Evolutionary conservation across 2,888 invertebrate genomes (phyloP).

Genomic region (Mechanitis mazaeus): DNA sequence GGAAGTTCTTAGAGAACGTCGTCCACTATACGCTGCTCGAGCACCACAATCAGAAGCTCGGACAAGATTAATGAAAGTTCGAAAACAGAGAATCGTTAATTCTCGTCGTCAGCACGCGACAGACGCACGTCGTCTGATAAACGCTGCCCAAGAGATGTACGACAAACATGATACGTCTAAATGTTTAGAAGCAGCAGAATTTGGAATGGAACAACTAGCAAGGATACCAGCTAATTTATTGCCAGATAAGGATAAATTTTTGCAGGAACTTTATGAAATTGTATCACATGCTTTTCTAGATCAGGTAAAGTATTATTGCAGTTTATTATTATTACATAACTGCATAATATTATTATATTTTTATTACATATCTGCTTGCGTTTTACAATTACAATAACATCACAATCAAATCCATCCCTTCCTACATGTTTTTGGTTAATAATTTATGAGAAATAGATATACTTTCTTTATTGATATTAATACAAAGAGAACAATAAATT

Average conservation of each 20-base stretch:
- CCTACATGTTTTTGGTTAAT: no score
- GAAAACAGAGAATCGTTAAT: constrained; percentile 50
- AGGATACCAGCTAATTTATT: constrained; percentile 51
- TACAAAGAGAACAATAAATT: no score
- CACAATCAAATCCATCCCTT: no score
- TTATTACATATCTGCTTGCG: no score
- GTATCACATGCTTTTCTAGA: constrained; percentile 60
- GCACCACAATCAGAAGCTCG: constrained; percentile 52
- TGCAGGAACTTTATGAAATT: constrained; percentile 55
- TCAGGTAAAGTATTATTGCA: constrained; percentile 43
- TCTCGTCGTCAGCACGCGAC: constrained; percentile 53
- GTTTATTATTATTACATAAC: no score
- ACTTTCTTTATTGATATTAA: no score
- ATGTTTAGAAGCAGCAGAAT: constrained; percentile 61
- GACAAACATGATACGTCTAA: constrained; percentile 53
- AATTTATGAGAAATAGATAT: no score
- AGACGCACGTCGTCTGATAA: constrained; percentile 56
- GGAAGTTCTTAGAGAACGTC: constrained; percentile 59
- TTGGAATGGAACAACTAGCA: constrained; percentile 62
- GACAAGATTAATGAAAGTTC: constrained; percentile 46
- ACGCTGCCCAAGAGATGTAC: constrained; percentile 40
- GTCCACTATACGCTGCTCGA: constrained; percentile 60
- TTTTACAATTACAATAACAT: no score
- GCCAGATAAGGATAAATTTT: constrained; percentile 59
- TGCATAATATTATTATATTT: no score